These are phyloP conservation scores for Limnothrissa miodon DNA, from an alignment of 2,113 vertebrate species.

Conservation along the genomic window DNA sequence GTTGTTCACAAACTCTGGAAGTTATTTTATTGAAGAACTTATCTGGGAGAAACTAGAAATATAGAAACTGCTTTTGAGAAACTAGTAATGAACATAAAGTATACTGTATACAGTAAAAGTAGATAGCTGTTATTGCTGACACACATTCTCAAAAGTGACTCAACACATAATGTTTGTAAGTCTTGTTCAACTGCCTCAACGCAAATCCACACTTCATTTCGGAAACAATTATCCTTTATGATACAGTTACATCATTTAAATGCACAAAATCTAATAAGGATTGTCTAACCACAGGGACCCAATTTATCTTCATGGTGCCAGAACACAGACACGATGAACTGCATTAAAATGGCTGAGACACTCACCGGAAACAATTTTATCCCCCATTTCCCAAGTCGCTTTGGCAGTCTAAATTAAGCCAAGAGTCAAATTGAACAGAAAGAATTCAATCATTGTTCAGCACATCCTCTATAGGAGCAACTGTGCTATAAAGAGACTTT, in stretches of 20 bases:
- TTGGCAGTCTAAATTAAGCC: constrained; percentile 1
- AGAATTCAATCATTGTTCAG: background rate
- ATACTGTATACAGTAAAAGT: background rate
- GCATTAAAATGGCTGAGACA: constrained; percentile 19
- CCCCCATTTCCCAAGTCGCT: background rate
- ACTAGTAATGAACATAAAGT: background rate
- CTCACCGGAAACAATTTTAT: background rate
- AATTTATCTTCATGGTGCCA: constrained; percentile 20
- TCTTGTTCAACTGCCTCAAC: background rate
- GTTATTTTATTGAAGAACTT: background rate
- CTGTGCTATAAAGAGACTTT: background rate
- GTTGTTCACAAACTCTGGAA: too few relatives aligned
- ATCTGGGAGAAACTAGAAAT: background rate
- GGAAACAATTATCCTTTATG: constrained; percentile 26
- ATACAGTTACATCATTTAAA: constrained; percentile 14
- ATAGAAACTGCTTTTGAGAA: too few relatives aligned
- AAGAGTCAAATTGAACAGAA: background rate
- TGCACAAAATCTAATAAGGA: constrained; percentile 17
- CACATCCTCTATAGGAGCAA: background rate
- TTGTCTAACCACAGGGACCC: background rate
- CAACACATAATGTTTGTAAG: background rate
- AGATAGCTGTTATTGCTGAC: background rate
- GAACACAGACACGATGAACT: constrained; percentile 19
- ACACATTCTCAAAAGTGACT: background rate
- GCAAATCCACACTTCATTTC: constrained; percentile 23